These are phyloP conservation scores for Microcebus murinus DNA, from an alignment of 2,113 vertebrate species.

Conservation along the genomic window DNA sequence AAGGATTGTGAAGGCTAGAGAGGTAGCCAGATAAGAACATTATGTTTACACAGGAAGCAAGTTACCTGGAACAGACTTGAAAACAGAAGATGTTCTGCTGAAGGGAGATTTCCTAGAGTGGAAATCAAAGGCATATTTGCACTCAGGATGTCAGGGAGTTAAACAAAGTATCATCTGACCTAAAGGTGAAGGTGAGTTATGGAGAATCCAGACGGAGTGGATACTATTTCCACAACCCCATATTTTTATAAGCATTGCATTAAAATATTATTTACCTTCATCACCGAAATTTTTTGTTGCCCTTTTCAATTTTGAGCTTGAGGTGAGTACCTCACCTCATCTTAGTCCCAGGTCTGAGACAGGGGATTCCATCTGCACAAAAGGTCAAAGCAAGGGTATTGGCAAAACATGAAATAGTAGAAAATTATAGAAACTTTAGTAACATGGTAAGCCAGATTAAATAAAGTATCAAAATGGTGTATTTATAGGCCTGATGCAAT, in stretches of 20 bases:
- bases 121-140: not conserved
- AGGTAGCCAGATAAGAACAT: not conserved
- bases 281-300: not conserved
- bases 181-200: not conserved
- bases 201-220: not conserved
- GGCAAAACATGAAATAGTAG: not conserved
- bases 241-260: not conserved
- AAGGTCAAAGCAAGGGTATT: not conserved
- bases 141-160: not conserved
- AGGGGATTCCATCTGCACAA: not conserved
- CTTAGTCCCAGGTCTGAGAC: not conserved
- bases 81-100: not conserved
- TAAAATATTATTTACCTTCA: not conserved
- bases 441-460: not conserved
- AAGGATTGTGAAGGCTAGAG: not conserved
- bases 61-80: not conserved
- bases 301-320: not conserved
- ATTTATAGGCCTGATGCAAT: not conserved
- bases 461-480: not conserved
- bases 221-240: not conserved
- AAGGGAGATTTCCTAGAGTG: not conserved
- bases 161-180: not conserved
- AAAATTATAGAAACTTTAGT: not conserved
- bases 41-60: not conserved
- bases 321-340: not conserved